These are phyloP conservation scores for Aethes cnicana DNA, from an alignment of 2,888 invertebrate species.

Conservation along the genomic window DNA sequence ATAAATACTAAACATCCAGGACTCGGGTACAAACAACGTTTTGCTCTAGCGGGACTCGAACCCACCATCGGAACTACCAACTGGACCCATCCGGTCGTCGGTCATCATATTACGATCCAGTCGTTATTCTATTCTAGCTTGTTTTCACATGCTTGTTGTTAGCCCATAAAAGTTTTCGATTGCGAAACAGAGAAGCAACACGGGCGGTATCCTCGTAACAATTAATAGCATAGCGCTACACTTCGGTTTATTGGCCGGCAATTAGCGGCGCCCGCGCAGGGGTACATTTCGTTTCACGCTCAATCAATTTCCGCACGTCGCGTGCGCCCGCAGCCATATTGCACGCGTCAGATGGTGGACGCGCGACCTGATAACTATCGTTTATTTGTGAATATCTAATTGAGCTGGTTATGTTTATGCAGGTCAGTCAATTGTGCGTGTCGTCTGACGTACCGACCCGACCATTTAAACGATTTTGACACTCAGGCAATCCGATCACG, in stretches of 20 bases:
- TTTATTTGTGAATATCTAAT: conserved; percentile 56
- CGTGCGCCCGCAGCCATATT: conserved; percentile 79
- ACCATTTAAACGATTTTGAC: neutral
- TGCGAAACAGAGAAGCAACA: conserved; percentile 5
- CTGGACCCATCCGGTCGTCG: too few species aligned
- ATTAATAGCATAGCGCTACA: conserved; percentile 51
- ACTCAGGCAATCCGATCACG: neutral
- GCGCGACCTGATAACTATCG: conserved; percentile 50
- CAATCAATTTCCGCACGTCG: conserved; percentile 76
- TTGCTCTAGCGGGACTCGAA: too few species aligned
- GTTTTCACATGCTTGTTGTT: too few species aligned
- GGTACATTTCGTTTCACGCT: conserved; percentile 82
- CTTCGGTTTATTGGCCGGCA: conserved; percentile 68
- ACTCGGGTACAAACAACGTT: too few species aligned
- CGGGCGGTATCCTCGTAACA: conserved; percentile 45
- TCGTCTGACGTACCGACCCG: conserved; percentile 1
- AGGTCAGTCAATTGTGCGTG: conserved; percentile 17
- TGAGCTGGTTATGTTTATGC: conserved; percentile 32
- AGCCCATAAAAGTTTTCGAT: too few species aligned
- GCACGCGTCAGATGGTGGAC: conserved; percentile 79
- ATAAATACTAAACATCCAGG: too few species aligned
- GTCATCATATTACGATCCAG: too few species aligned
- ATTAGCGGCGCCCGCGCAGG: conserved; percentile 67
- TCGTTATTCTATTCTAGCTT: too few species aligned
- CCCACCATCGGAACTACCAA: too few species aligned